Evolutionary conservation across 2,888 invertebrate genomes (phyloP), one percentile per base, ranked within the genome.

Genomic region (Plusia festucae): DNA sequence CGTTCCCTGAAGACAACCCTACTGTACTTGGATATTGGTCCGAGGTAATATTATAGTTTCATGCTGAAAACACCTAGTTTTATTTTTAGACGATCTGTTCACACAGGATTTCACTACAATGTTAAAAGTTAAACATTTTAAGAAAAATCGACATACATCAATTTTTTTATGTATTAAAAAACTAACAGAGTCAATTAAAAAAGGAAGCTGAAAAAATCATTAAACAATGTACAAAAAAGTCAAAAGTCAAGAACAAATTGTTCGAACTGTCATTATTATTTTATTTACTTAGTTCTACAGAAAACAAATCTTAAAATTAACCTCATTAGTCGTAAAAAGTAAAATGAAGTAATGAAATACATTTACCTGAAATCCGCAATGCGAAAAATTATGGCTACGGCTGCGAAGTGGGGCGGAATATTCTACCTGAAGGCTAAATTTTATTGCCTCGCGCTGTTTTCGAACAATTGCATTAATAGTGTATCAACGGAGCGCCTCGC

Each of bases 391-490:
- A 93, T 91, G 82, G 88, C 87, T 85, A 88, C 85, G 89, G 87
- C 90, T 86, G 88, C 87, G 88, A 90, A 91, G 88, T 91, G 88
- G 89, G 87, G 87, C 84, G 89, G 88, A 90, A 88, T 92, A 91
- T 91, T 92, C 88, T 84, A 93, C 93, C 91, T 93, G 92, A 92
- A 92, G 89, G 90, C 90, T 89, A 92, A 90, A 93, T 93, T 93
- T 93, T 94, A 94, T 93, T 87, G 89, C 90, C 87, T 77, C 82
- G 87, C 90, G 87, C 90, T 90, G 92, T 93, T 93, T 93, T 92
- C 91, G 90, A 94, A 93, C 93, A 93, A 94, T 94, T 93, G 92
- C 94, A 94, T 94, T 93, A 94, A 94, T 93, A 94, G 93, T 93
- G 91, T 92, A 94, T 93, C 92, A 93, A 90, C 89, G 86, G 87